phyloP scores from a whole-genome alignment of 2,888 invertebrate genomes.

The Nemoura dubitans region DNA sequence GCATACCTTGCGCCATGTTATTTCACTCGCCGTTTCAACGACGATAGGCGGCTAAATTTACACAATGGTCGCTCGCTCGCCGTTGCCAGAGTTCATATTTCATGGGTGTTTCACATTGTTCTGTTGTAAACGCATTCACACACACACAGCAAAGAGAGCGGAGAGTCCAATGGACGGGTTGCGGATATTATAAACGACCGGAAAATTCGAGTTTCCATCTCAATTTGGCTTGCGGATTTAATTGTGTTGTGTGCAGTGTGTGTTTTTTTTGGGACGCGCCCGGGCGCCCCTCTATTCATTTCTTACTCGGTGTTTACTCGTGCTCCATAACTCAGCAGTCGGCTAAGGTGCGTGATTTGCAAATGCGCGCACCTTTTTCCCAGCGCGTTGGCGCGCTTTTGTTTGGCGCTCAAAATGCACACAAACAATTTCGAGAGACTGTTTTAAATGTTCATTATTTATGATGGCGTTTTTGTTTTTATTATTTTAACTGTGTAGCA shows the following conservation, averaged over 20 bases:
- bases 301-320: neutral
- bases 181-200: neutral
- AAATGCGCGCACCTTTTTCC: neutral
- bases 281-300: neutral
- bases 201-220: slow-evolving; percentile 3
- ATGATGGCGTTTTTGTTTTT: neutral
- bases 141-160: neutral
- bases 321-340: neutral
- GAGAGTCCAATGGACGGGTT: neutral
- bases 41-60: slow-evolving; percentile 21
- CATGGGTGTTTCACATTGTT: slow-evolving; percentile 30
- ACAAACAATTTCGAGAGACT: neutral
- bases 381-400: neutral
- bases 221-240: neutral
- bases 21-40: slow-evolving; percentile 17
- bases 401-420: too few species aligned
- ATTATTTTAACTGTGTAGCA: neutral
- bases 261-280: neutral
- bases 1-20: slow-evolving; percentile 15
- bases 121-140: neutral
- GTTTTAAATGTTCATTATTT: neutral
- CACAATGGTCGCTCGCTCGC: slow-evolving; percentile 15
- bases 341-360: neutral
- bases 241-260: neutral
- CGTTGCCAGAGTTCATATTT: slow-evolving; percentile 35